A percentile compares a stretch with the other conserved stretches of the same genome.
phyloP scores from a whole-genome alignment of 2,888 invertebrate species.

The Hanleya hanleyi region DNA sequence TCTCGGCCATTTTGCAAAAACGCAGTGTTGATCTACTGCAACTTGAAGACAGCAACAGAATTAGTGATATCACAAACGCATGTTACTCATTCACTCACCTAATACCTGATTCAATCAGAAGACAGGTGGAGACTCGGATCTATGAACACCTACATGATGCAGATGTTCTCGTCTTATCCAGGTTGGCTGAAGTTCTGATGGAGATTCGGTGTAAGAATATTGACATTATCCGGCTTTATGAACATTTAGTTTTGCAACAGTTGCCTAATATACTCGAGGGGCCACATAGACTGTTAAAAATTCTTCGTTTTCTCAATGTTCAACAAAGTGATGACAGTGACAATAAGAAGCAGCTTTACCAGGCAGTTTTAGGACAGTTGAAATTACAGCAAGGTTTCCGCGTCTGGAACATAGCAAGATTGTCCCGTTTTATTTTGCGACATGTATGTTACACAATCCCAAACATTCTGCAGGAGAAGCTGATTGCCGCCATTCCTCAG shows the following conservation, averaged over 20 bases:
- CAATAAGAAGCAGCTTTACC: neutral
- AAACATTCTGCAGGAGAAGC: conserved; percentile 23
- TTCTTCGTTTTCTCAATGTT: conserved; percentile 36
- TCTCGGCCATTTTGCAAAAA: conserved; percentile 11
- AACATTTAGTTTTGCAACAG: conserved; percentile 31
- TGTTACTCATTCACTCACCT: conserved; percentile 20
- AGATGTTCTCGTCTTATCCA: conserved; percentile 43
- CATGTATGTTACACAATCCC: conserved; percentile 29
- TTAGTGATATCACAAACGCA: conserved; percentile 25
- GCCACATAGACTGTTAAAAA: conserved; percentile 39
- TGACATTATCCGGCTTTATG: conserved; percentile 32
- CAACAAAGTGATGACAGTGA: neutral
- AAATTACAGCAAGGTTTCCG: conserved; percentile 29
- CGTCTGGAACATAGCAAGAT: conserved; percentile 24
- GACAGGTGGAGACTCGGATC: conserved; percentile 14
- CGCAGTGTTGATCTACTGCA: conserved; percentile 16
- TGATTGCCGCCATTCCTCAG: conserved; percentile 31
- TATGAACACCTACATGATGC: conserved; percentile 28
- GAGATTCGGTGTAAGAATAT: conserved; percentile 27
- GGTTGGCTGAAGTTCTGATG: conserved; percentile 38
- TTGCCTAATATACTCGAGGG: conserved; percentile 34
- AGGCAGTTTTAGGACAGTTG: conserved; percentile 3
- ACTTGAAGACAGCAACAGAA: neutral
- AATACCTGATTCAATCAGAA: conserved; percentile 8
- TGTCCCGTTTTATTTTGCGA: conserved; percentile 31